Base-by-base conservation (phyloP, 2,113 vertebrate genomes). In the Fukomys damarensis region DNA sequence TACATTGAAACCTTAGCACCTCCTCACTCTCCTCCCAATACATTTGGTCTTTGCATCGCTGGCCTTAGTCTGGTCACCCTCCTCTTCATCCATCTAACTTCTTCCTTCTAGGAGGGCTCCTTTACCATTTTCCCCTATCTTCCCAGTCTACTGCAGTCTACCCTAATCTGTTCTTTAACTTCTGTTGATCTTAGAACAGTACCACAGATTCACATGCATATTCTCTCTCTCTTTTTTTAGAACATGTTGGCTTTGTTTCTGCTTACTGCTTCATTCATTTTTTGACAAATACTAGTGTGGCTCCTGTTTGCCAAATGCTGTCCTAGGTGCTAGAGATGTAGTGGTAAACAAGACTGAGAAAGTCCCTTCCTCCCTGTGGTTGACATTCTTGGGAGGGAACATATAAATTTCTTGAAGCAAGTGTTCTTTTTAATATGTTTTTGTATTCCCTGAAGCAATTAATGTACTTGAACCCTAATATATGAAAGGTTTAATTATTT, bases 381-480 rank as follows among this genome's bases (percentile, higher is more conserved):
- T 96, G 16, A 88, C 28, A 82, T 77, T 63, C 58, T 10, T 86
- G 28, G 35, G 46, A 43, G 24, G 38, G 84, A 24, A 58, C 1
- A 56, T 65, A 54, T 30, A 7, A 41, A 54, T 92, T 82, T 97
- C 52, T 80, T 35, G 58, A 93, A 93, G 80, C 83, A 81, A 66
- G n/a, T 65, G 19, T 93, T 95, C 88, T 96, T 12, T 30, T 96
- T 86, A 72, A 24, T 84, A 52, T 61, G 24, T 65, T 77, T 85
- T 80, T 87, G 1, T 87, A 79, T 81, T 90, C 82, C 28, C 59
- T 91, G 77, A 93, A 94, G 77, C 89, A 93, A 84, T 96, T 91
- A 85, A 54, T 85, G 38, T 7, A 13, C 68, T 86, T 92, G 92
- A 43, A 85, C 32, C 35, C 41, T 65, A n/a, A 41, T 70, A 49